Evolutionary conservation across 2,888 invertebrate species (phyloP), one percentile per base, ranked within the genome.

Genomic region (Druceiella hillmani): DNA sequence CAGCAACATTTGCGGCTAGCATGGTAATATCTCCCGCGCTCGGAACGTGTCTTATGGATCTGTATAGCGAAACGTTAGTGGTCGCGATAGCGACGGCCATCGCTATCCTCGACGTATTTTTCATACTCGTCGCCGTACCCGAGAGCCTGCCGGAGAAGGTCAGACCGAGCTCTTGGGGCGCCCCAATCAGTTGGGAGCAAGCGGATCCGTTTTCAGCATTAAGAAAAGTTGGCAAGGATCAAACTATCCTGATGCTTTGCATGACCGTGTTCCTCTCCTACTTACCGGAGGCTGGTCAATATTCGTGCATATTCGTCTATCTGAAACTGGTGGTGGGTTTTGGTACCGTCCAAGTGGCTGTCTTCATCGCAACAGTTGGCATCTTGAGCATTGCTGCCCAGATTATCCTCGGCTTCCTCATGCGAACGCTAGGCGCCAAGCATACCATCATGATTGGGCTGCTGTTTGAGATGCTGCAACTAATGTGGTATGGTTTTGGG

Each of bases 231-330:
- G 92, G 95, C 49, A 87, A 89, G 51, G 97, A 98, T 64, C 86
- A 90, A 55, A 93, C 95, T 48, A 93, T 99, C 57, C 75, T 98
- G 55, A 87, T 98, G 81, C 79, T 99, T 55, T 97, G 98, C 66
- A 86, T 95, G 50, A 90, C 98, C 32, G 98, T 99, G 56, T 92
- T 99, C 64, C 78, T 99, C 40, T 97, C 97, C 13, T 99, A 99
- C 69, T 75, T 99, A 52, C 98, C 99, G 2, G 99, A 99, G 70
- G 90, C 90, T 25, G 98, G 98, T 50, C 95, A 99, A 73, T 99
- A 99, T 71, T 98, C 98, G 41, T 98, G 98, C 72, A 97, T 99
- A 73, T 99, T 99, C 74, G 98, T 99, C 55, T 99, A 99, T 70
- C 78, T 99, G 50, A 92, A 92, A 72, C 76, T 98, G 61, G 93